Percentiles rank a stretch among this genome's conserved stretches.
Evolutionary conservation across 2,888 invertebrate species (phyloP).

Genomic region (Athripsodes cinereus): DNA sequence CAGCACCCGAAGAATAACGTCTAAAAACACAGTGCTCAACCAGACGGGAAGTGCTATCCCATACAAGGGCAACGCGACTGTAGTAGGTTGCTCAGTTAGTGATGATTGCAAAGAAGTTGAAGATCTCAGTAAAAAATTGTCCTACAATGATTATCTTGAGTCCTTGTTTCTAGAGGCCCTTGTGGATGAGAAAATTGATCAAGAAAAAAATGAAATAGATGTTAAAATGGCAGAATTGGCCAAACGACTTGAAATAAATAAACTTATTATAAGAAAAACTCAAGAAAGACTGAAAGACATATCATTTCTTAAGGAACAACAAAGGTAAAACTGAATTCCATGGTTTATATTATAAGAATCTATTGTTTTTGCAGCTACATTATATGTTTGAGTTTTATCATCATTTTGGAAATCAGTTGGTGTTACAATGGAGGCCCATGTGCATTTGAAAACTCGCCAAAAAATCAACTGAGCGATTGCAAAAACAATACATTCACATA

Average conservation of each 20-base stretch:
- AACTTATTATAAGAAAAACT: slow-evolving; percentile 43
- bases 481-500: no score
- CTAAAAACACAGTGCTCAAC: neutral
- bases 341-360: neutral
- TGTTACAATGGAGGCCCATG: neutral
- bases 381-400: neutral
- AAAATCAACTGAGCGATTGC: no score
- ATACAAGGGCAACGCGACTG: neutral
- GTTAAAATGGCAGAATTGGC: slow-evolving; percentile 42
- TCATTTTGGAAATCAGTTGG: neutral
- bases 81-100: slow-evolving; percentile 28
- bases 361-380: no score
- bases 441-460: no score
- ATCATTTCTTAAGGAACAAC: slow-evolving; percentile 44
- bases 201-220: slow-evolving; percentile 42
- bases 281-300: slow-evolving; percentile 44
- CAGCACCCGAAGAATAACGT: neutral
- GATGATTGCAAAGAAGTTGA: slow-evolving; percentile 31
- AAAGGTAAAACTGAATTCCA: no score
- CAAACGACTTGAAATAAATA: slow-evolving; percentile 43
- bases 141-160: slow-evolving; percentile 30
- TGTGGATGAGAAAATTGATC: slow-evolving; percentile 40
- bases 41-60: neutral
- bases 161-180: slow-evolving; percentile 40
- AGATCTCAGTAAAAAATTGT: slow-evolving; percentile 39